Conservation (phyloP, 2,113 vertebrate species). For the Thunnus thynnus region DNA sequence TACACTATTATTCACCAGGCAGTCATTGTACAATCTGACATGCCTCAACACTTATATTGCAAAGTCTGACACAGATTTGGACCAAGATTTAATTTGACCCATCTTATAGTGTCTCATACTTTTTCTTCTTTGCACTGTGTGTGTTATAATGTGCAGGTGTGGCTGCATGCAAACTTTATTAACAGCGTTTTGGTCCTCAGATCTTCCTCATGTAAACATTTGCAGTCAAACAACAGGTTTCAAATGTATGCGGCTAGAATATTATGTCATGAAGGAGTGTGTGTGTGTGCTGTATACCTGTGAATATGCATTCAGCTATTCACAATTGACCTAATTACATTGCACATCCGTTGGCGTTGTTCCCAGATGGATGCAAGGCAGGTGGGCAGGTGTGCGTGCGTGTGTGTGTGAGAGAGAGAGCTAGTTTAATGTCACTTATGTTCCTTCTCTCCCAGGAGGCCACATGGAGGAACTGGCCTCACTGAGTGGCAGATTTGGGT, state of each 20-base stretch:
- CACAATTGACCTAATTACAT: slow-evolving; percentile 73
- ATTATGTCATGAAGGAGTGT: neutral
- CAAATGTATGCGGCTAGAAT: neutral
- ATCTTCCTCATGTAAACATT: neutral
- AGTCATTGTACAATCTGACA: too few relatives aligned
- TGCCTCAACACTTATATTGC: too few relatives aligned
- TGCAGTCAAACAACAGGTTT: neutral
- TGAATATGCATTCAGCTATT: slow-evolving; percentile 38
- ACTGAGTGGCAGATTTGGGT: slow-evolving; percentile 82
- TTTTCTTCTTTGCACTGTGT: too few relatives aligned
- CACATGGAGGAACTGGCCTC: slow-evolving; percentile 29
- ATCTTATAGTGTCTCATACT: too few relatives aligned
- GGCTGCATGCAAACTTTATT: too few relatives aligned
- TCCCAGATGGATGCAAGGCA: slow-evolving; percentile 52
- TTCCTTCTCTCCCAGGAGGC: slow-evolving; percentile 48
- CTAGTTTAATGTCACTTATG: slow-evolving; percentile 67
- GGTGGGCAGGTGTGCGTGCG: slow-evolving; percentile 37
- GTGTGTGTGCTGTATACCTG: slow-evolving; percentile 2
- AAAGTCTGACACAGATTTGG: neutral
- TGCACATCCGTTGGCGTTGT: slow-evolving; percentile 23
- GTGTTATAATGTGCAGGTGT: too few relatives aligned
- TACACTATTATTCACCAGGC: too few relatives aligned
- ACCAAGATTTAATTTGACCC: too few relatives aligned
- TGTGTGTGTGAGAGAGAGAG: slow-evolving; percentile 25
- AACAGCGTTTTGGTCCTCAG: too few relatives aligned